These are phyloP conservation scores for Platyscapa corneri DNA, from an alignment of 1,140 invertebrate genomes.

Conservation along the genomic window DNA sequence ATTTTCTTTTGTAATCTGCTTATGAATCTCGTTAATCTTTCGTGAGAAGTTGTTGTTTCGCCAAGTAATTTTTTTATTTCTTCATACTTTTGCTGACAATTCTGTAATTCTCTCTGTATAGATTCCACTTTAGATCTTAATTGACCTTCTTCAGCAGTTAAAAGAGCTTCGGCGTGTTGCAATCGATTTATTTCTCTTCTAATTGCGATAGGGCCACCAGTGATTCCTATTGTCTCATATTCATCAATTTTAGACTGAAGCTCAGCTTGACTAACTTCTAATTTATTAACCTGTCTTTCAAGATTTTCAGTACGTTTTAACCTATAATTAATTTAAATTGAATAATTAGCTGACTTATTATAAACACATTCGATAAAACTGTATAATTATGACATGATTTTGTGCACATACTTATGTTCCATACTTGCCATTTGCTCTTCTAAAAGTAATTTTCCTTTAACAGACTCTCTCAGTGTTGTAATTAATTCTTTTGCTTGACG, in stretches of 20 bases:
- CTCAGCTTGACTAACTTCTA: slow-evolving; percentile 62
- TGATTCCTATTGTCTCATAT: slow-evolving; percentile 69
- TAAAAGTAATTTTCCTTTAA: slow-evolving; percentile 70
- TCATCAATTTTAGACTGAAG: slow-evolving; percentile 63
- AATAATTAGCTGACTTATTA: background rate
- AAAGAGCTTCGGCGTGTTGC: slow-evolving; percentile 65
- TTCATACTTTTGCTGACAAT: slow-evolving; percentile 63
- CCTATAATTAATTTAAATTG: slow-evolving; percentile 52
- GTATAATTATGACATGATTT: background rate
- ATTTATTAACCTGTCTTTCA: slow-evolving; percentile 62
- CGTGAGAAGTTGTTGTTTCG: slow-evolving; percentile 63
- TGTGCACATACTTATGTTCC: slow-evolving; percentile 59
- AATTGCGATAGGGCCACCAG: slow-evolving; percentile 61
- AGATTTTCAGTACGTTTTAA: slow-evolving; percentile 66
- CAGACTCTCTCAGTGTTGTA: slow-evolving; percentile 61
- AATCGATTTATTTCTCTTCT: slow-evolving; percentile 69
- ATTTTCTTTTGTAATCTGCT: slow-evolving; percentile 76
- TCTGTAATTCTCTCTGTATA: slow-evolving; percentile 62
- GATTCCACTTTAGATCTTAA: slow-evolving; percentile 64
- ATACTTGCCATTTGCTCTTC: slow-evolving; percentile 70
- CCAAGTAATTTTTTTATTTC: slow-evolving; percentile 65
- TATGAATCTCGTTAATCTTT: slow-evolving; percentile 71
- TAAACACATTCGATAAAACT: background rate
- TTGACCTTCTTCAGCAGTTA: slow-evolving; percentile 68
- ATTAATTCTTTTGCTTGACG: slow-evolving; percentile 62